Evolutionary conservation across 2,797 vertebrate genomes (phyloP), one percentile per base, ranked within the genome.

Genomic region (Sebastes iracundus): DNA sequence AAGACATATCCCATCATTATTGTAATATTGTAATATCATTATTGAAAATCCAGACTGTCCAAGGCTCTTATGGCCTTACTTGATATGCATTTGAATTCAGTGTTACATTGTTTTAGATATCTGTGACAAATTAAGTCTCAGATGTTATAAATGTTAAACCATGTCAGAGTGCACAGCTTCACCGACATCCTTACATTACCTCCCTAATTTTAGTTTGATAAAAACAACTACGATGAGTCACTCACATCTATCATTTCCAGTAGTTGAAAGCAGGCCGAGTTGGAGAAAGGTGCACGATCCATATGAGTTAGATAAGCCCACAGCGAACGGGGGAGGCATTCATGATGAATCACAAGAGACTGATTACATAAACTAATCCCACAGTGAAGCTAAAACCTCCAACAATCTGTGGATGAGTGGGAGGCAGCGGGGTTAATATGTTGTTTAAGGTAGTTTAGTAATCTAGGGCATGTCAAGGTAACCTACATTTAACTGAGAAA

Each of bases 291-390:
- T 90, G 77, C 79, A 76, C 38, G 74, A 85, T 87, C 85, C 84
- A 83, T 77, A 75, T 52, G 75, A 82, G 76, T 88, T 84, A 80
- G 82, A 91, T 88, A 83, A 88, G 82, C 90, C 84, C 86, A 82
- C 78, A 81, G 81, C 67, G 74, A 90, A 87, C 27, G 79, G 86
- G 76, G 92, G 90, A 93, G 90, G 90, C 74, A 75, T 91, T 88
- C 58, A 16, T 71, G 84, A 90, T 93, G 93, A 93, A 80, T 93
- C 91, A 93, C 87, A 85, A 74, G 86, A 91, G 93, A 86, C 83
- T 83, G 86, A 92, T 92, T 92, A 90, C 79, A 91, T 90, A 93
- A 92, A 90, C 85, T 93, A 91, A 93, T 92, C 91, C 88, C 72
- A 81, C 80, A 77, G 85, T 82, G 74, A 83, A 84, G 87, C 86